Evolutionary conservation across 2,888 invertebrate species (phyloP), one percentile per base, ranked within the genome.

Genomic region (Acrobeloides nanus): DNA sequence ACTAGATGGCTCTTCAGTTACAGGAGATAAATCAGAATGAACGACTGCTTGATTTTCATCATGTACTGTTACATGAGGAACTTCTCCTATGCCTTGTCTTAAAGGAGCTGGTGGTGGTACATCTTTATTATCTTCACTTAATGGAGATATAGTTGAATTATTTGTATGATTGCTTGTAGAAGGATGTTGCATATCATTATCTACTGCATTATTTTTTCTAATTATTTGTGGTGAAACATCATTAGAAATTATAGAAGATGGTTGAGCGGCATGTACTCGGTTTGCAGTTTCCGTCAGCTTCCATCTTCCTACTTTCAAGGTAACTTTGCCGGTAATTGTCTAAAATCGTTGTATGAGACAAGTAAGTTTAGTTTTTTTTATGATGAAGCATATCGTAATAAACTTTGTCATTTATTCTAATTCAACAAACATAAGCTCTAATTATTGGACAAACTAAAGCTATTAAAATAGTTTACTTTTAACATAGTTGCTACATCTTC

Each of bases 401-500:
- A 10, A 10, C n/a, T 29, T 29, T 15, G n/a, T n/a, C n/a, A n/a
- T n/a, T n/a, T n/a, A n/a, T n/a, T n/a, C n/a, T n/a, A n/a, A n/a
- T n/a, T n/a, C n/a, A n/a, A n/a, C n/a, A n/a, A n/a, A n/a, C n/a
- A n/a, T n/a, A n/a, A n/a, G n/a, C n/a, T n/a, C n/a, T n/a, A n/a
- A n/a, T n/a, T n/a, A n/a, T n/a, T n/a, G n/a, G n/a, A n/a, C n/a
- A n/a, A n/a, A n/a, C n/a, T n/a, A n/a, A n/a, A n/a, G n/a, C n/a
- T n/a, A n/a, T n/a, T 7, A 34, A 32, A 23, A 18, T 38, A 21
- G 15, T 32, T 23, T 21, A 78, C 78, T 68, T 93, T 92, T 61
- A 95, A 81, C 44, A 89, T 81, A 15, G 88, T 84, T 38, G 87
- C 89, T 8, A 87, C 88, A 58, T 88, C 84, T 66, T 89, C 84